Evolutionary conservation across 2,888 invertebrate genomes (phyloP), one percentile per base, ranked within the genome.

Genomic region (Sclerodermus sp.): DNA sequence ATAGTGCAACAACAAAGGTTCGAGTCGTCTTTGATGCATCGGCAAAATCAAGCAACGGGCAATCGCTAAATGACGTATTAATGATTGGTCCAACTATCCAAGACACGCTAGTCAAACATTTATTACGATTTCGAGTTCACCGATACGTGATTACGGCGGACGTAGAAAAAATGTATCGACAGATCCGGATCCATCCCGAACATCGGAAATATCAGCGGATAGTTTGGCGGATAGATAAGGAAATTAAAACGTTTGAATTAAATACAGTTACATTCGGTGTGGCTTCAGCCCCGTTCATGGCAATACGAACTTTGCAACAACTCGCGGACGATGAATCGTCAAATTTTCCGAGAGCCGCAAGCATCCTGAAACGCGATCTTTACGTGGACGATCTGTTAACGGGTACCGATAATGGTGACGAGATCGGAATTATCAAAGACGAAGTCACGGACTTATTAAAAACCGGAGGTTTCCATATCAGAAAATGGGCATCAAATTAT

Each of bases 11-110:
- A 2, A 68, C 64, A 0, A 61, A 62, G 16, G 31, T 68, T 9
- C 49, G 71, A n/a, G 62, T 68, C 0, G 70, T 70, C 1, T 72
- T 65, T 47, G 64, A 72, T 41, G 68, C 57, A 6, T 67, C 66
- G 0, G 50, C 56, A 15, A 51, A 41, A 49, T 51, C 47, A n/a
- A 38, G 54, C 1, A 49, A 56, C 10, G 46, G 50, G 0, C 30
- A 39, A 2, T 65, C 65, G 0, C 45, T 68, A 0, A 70, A 70
- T 45, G 63, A 64, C 1, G 30, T 39, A 1, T 46, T 62, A 34
- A 10, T 50, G 29, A 53, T 60, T 1, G 70, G 69, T 1, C 60
- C 65, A 1, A 51, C 47, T 4, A 18, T 66, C 1, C 54, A 55
- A 16, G 18, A 17, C 2, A 43, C 49, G 10, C 17, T 57, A 4